phyloP scores from a whole-genome alignment of 2,113 vertebrate species.

The Myocastor coypus region DNA sequence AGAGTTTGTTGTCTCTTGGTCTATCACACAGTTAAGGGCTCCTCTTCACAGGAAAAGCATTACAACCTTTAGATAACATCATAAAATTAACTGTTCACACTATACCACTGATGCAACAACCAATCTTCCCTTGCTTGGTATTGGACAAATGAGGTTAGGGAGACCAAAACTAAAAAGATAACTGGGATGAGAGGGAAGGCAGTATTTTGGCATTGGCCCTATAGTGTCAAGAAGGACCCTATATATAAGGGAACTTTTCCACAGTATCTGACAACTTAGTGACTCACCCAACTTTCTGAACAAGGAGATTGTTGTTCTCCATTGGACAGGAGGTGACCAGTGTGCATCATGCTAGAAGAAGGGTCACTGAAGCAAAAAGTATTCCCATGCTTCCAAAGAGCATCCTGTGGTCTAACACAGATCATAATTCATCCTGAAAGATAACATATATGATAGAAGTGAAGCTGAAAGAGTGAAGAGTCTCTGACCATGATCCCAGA shows the following conservation, averaged over 20 bases:
- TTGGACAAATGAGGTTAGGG: not conserved
- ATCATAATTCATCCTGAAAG: no score
- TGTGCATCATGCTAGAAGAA: no score
- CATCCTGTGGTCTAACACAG: no score
- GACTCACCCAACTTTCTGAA: not conserved
- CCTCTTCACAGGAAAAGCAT: not conserved
- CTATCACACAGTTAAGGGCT: not conserved
- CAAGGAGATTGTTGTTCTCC: no score
- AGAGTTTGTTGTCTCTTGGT: not conserved
- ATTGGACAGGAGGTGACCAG: no score
- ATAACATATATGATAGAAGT: no score
- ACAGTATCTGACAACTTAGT: not conserved
- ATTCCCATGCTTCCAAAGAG: no score
- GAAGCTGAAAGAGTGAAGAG: no score
- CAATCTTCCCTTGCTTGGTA: not conserved
- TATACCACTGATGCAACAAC: not conserved
- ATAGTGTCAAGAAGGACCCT: not conserved
- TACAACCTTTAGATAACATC: not conserved
- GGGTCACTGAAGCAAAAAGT: no score
- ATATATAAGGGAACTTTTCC: not conserved
- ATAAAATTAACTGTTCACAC: not conserved
- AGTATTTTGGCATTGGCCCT: not conserved
- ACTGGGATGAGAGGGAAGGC: not conserved
- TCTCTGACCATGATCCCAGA: no score
- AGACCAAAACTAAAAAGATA: not conserved